phyloP scores from a whole-genome alignment of 2,113 vertebrate genomes.

The rabbit (Oryctolagus cuniculus) region DNA sequence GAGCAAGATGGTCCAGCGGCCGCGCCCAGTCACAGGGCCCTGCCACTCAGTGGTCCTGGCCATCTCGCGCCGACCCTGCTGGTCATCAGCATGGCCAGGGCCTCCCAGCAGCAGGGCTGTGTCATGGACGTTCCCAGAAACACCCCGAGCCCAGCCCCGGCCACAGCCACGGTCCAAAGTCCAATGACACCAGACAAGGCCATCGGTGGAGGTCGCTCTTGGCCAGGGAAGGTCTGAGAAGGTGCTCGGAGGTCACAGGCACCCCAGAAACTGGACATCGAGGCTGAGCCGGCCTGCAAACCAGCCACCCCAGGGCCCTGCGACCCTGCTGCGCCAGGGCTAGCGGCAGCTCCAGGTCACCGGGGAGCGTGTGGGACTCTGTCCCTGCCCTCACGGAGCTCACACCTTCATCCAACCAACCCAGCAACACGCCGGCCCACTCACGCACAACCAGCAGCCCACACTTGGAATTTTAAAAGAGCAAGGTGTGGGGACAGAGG shows the following conservation, averaged over 20 bases:
- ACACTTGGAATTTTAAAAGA: not conserved
- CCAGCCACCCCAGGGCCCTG: not conserved
- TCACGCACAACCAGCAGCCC: not conserved
- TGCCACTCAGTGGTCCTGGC: fast-evolving
- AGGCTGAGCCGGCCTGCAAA: not conserved
- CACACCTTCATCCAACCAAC: not conserved
- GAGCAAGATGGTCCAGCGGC: not conserved
- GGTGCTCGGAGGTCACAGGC: too few species aligned
- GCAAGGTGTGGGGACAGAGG: too few species aligned
- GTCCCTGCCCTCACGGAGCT: not conserved
- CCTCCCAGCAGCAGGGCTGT: not conserved
- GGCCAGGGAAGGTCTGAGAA: not conserved
- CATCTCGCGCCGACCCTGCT: not conserved
- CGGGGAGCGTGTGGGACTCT: not conserved
- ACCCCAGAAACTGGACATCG: fast-evolving
- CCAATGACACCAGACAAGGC: not conserved
- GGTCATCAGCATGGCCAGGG: not conserved
- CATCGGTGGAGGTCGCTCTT: not conserved
- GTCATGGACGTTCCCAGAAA: not conserved
- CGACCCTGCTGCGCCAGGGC: not conserved
- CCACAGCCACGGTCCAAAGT: not conserved
- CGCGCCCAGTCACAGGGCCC: not conserved
- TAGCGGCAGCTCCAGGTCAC: not conserved
- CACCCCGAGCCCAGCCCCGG: too few species aligned
- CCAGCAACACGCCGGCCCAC: too few species aligned